Evolutionary conservation across 2,888 invertebrate genomes (phyloP).

Genomic region (Phengaris alcon): DNA sequence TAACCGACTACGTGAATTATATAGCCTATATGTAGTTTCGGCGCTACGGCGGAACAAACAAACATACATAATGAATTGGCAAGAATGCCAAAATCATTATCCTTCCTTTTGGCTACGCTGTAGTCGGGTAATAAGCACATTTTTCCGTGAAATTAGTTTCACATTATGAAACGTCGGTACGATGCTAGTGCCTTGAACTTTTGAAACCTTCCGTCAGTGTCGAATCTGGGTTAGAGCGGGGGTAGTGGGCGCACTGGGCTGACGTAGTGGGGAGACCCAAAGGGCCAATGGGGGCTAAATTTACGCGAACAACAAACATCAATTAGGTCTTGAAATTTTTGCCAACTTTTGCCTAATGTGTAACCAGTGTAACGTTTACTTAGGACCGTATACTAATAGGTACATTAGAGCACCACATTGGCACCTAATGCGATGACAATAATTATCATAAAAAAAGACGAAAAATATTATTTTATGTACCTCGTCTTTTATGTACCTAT

Average conservation of each 20-base stretch:
- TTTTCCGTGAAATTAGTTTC: background rate
- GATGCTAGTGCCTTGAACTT: constrained; percentile 7
- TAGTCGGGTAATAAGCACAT: background rate
- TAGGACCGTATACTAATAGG: too few relatives aligned
- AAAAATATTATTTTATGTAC: too few relatives aligned
- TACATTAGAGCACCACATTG: too few relatives aligned
- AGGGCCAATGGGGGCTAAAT: background rate
- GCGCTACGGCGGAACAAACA: too few relatives aligned
- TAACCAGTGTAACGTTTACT: background rate
- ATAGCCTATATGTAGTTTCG: too few relatives aligned
- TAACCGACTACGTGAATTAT: too few relatives aligned
- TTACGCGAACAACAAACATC: background rate
- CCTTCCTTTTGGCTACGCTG: too few relatives aligned
- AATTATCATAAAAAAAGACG: too few relatives aligned
- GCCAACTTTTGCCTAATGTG: background rate
- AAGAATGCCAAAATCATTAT: too few relatives aligned
- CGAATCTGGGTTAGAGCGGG: constrained; percentile 17
- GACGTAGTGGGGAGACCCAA: constrained; percentile 2
- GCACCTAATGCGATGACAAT: too few relatives aligned
- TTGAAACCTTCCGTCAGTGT: constrained; percentile 12
- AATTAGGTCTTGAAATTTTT: background rate
- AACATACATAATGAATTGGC: too few relatives aligned
- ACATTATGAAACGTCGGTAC: background rate
- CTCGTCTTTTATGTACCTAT: too few relatives aligned
- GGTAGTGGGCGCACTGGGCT: background rate